Base-by-base conservation (phyloP, 2,113 vertebrate species). In the Leucopternis melanops region DNA sequence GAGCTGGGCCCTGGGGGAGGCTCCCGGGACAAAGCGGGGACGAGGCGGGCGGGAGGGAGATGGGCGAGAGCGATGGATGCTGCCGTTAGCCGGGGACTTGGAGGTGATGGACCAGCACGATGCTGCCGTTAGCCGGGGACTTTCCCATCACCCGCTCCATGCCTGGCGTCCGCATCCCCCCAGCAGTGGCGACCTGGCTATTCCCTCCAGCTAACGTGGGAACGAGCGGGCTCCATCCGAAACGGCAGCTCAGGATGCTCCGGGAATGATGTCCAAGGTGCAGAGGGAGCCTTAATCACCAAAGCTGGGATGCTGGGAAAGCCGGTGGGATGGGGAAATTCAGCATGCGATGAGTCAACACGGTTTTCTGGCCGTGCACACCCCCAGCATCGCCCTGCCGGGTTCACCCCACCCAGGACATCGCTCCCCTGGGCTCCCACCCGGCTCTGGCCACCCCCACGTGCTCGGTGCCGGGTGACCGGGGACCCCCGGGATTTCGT, bases 21-120 rank as follows among this genome's bases (percentile, higher is more conserved):
- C 97, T 97, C 89, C 95, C 29, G 81, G 97, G 88, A 97, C 96
- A 97, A 97, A 98, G 97, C 78, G 6, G 11, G 81, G 81, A 52
- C 8, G 4, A 87, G n/a, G 44, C 20, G 15, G 82, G 84, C 88
- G 93, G 90, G 88, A 95, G 72, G 73, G 92, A 87, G 96, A 92
- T 42, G 81, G 96, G 88, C 42, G 44, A 87, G 95, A 91, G 94
- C 31, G 62, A 52, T 93, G 97, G 55, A 52, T 94, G 97, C 92
- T 93, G 95, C 95, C 27, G 0, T 44, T 15, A 44, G 42, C 55
- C 8, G 2, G 42, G 34, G 45, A 7, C 44, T n/a, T 23, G 31
- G 86, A 21, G 40, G 4, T 8, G 61, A 21, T 1, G 72, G 45
- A 77, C 40, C 27, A 7, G 63, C 5, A 10, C 2, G 8, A 4